Conservation (phyloP, 2,888 invertebrate species). For the Pristionchus entomophagus region DNA sequence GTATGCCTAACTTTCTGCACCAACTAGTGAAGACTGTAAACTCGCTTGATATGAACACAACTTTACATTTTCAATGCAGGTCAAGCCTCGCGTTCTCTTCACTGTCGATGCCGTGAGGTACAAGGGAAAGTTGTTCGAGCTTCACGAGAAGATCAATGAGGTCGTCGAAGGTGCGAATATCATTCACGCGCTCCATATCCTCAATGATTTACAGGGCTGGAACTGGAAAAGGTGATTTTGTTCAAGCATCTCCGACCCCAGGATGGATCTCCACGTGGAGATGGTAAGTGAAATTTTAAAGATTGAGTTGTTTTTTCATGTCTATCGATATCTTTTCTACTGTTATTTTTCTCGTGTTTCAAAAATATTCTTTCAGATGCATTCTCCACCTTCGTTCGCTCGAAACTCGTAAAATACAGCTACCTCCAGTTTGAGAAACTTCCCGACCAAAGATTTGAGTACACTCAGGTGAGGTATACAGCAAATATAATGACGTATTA, state of each 20-base stretch:
- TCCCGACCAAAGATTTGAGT: background rate
- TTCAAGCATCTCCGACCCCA: slow-evolving; percentile 56
- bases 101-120: slow-evolving; percentile 80
- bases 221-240: slow-evolving; percentile 64
- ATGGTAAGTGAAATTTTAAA: background rate
- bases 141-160: slow-evolving; percentile 78
- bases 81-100: slow-evolving; percentile 80
- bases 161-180: slow-evolving; percentile 75
- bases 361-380: slow-evolving; percentile 11
- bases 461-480: too few relatives aligned
- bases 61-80: slow-evolving; percentile 76
- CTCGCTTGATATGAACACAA: too few relatives aligned
- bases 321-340: too few relatives aligned
- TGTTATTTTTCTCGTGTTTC: too few relatives aligned
- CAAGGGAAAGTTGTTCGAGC: slow-evolving; percentile 79
- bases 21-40: too few relatives aligned
- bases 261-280: slow-evolving; percentile 27
- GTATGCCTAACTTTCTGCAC: too few relatives aligned
- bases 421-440: slow-evolving; percentile 30
- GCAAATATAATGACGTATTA: background rate
- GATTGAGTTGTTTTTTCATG: too few relatives aligned
- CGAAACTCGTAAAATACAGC: slow-evolving; percentile 22
- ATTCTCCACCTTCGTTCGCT: background rate
- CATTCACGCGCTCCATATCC: background rate
- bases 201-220: background rate